Base-by-base conservation (phyloP, 2,888 invertebrate genomes). In the Pandemis heparana region DNA sequence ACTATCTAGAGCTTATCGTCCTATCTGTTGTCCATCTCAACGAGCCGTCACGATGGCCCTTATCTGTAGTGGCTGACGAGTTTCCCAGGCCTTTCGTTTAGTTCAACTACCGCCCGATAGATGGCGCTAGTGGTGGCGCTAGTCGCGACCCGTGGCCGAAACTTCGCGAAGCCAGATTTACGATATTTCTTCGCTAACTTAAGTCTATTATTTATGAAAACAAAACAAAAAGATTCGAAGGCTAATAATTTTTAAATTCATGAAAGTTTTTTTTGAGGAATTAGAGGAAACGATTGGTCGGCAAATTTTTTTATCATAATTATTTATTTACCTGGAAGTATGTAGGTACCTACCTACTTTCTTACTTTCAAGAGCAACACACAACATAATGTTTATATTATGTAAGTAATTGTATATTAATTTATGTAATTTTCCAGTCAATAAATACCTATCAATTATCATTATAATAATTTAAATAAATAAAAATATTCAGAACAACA, bases 51-150 rank as follows among this genome's bases (percentile, higher is more conserved):
- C 80, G 83, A 83, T 79, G 81, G 78, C 74, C 77, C 79, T 82
- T 84, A 85, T 85, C 85, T 82, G 75, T 75, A 83, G 81, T 80
- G 82, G 78, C 78, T 80, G 71, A 78, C 67, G 77, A 76, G 69
- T 80, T 83, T 85, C 83, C 81, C 82, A 84, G 79, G 79, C 80
- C 75, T 76, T 78, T 68, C 76, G 56, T 51, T 38, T 75, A 77
- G 83, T 88, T 84, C 83, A 74, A 79, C 93, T 93, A 92, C 85
- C 88, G 87, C 86, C 83, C 87, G 80, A 81, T 80, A 93, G 93
- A 92, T 93, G 93, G 91, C 92, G 89, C 48, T 82, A 80, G 66
- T 38, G 39, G 83, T 81, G 14, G 70, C 70, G 70, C 64, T 46
- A 43, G 32, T 56, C 46, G 46, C 56, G 23, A 64, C 43, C 12